Conservation (phyloP, 2,888 invertebrate species). For the Ochropacha duplaris region DNA sequence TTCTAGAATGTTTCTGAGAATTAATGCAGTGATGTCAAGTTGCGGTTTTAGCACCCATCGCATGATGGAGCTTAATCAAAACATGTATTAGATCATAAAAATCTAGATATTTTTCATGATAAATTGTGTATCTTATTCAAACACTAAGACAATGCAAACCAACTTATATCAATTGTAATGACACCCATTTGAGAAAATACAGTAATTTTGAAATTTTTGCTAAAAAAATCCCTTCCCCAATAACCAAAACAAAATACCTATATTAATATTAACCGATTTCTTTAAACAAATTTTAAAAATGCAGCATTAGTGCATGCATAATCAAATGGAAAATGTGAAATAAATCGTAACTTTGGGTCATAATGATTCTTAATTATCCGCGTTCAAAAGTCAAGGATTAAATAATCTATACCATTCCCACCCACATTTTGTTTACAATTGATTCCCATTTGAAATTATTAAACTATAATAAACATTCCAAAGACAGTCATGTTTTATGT, state of each 20-base stretch:
- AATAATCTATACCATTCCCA: neutral
- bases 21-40: neutral
- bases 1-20: conserved; percentile 46
- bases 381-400: neutral
- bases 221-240: too few species aligned
- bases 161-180: too few species aligned
- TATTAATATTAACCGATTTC: too few species aligned
- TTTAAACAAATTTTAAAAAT: too few species aligned
- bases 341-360: neutral
- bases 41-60: neutral
- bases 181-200: too few species aligned
- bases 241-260: too few species aligned
- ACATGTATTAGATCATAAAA: neutral
- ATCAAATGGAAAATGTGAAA: neutral
- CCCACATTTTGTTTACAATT: neutral
- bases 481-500: too few species aligned
- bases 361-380: neutral
- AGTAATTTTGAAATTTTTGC: too few species aligned
- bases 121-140: neutral
- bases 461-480: too few species aligned
- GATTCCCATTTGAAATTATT: too few species aligned
- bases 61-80: neutral
- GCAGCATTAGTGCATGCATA: neutral
- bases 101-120: neutral
- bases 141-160: too few species aligned